Evolutionary conservation across 2,888 invertebrate genomes (phyloP), one percentile per base, ranked within the genome.

Genomic region (Apamea crenata): DNA sequence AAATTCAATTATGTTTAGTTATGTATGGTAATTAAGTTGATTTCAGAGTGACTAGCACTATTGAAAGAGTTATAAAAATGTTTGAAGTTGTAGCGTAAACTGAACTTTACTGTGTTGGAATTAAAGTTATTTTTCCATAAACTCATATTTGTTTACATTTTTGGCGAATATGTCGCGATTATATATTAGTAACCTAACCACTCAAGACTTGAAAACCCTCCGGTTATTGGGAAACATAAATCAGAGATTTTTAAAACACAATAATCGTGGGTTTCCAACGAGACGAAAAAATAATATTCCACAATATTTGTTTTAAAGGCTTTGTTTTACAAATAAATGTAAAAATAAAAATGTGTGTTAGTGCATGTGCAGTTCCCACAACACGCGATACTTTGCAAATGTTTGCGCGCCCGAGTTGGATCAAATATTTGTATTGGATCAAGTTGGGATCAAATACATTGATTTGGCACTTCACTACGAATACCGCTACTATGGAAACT

Each of bases 391-490:
- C 93, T 94, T 56, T n/a, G 78, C 81, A 78, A 95, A 95, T 95
- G 92, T 95, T 95, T 93, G 91, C 90, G 74, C 87, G 90, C 92
- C 92, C 91, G 83, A 81, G 73, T 88, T 82, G 87, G 80, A 73
- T 77, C 80, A 77, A 95, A 95, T 95, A 93, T 95, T 95, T 93
- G 91, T 87, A 74, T 88, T 90, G 91, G 91, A 93, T 93, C 92
- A 86, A 82, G 77, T 88, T 85, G 89, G 90, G 93, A 93, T 94
- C 92, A 91, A 93, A 93, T 93, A 94, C 93, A 93, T 92, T 93
- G 92, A 92, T 91, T 91, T 91, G 89, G 85, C 92, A 91, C 92
- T 91, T 88, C 78, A 82, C 88, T 86, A 77, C 86, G 85, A 85
- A 59, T 40, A 65, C 1, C 29, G 12, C 47, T 85, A 89, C 81